Conservation (phyloP, 2,888 invertebrate species). For the Eupithecia vulgata region DNA sequence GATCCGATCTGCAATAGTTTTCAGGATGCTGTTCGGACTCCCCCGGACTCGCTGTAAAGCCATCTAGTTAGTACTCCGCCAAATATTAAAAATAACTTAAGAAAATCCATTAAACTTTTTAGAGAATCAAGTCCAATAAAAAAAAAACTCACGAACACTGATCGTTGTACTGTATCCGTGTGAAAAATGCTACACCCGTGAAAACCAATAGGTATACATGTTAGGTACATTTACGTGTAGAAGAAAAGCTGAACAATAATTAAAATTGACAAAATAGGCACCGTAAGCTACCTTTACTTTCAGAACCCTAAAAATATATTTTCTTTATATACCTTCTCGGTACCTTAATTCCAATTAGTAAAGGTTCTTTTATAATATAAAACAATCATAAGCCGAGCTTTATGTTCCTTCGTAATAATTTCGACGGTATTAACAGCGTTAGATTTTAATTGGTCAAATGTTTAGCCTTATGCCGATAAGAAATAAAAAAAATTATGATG, state of each 20-base stretch:
- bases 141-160: too few relatives aligned
- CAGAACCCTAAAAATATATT: neutral
- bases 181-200: too few relatives aligned
- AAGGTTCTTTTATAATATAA: neutral
- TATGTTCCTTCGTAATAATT: neutral
- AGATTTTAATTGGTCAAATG: neutral
- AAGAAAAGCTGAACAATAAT: neutral
- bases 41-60: too few relatives aligned
- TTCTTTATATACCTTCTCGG: neutral
- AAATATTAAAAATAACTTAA: too few relatives aligned
- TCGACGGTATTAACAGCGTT: neutral
- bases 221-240: too few relatives aligned
- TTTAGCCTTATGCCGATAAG: neutral
- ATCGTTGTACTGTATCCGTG: too few relatives aligned
- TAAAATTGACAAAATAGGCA: neutral
- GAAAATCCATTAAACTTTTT: too few relatives aligned
- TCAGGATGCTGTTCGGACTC: too few relatives aligned
- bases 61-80: too few relatives aligned
- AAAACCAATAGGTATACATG: too few relatives aligned
- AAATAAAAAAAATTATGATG: neutral
- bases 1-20: too few relatives aligned
- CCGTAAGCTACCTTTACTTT: neutral
- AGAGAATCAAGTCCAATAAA: too few relatives aligned
- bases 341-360: neutral
- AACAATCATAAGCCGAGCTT: constrained; percentile 4